phyloP scores from a whole-genome alignment of 1,140 invertebrate species.

The Sycophaga agraensis region DNA sequence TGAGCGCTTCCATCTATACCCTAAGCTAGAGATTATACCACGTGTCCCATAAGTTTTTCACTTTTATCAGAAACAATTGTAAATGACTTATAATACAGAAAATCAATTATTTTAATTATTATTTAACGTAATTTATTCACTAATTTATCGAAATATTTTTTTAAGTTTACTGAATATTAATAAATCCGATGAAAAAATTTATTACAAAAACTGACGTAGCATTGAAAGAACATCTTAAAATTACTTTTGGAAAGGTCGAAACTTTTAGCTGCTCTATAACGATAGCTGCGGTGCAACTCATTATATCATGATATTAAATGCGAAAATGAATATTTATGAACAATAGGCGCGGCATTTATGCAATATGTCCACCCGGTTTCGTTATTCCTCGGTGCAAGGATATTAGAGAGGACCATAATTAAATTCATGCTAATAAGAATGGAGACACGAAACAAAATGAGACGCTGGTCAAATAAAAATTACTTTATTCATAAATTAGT shows the following conservation, averaged over 20 bases:
- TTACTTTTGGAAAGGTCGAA: slow-evolving; percentile 5
- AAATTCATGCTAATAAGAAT: slow-evolving; percentile 26
- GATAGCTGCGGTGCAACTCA: not conserved
- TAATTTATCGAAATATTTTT: too few species aligned
- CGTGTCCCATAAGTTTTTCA: too few species aligned
- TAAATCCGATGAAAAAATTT: too few species aligned
- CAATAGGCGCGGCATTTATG: slow-evolving; percentile 14
- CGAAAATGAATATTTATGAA: slow-evolving; percentile 30
- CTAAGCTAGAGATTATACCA: too few species aligned
- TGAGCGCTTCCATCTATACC: too few species aligned
- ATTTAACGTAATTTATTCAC: too few species aligned
- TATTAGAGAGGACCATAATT: slow-evolving; percentile 4
- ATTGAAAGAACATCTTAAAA: not conserved
- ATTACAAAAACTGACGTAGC: too few species aligned
- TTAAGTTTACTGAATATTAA: too few species aligned
- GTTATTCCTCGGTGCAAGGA: not conserved
- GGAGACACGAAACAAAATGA: not conserved
- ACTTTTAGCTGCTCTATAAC: not conserved
- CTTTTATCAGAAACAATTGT: too few species aligned
- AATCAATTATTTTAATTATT: too few species aligned
- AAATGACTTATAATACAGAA: too few species aligned
- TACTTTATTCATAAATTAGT: slow-evolving; percentile 10
- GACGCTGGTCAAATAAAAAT: slow-evolving; percentile 1
- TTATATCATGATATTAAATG: slow-evolving; percentile 24
- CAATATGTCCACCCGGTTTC: not conserved